phyloP scores from a whole-genome alignment of 2,113 vertebrate species.

The Menura novaehollandiae region DNA sequence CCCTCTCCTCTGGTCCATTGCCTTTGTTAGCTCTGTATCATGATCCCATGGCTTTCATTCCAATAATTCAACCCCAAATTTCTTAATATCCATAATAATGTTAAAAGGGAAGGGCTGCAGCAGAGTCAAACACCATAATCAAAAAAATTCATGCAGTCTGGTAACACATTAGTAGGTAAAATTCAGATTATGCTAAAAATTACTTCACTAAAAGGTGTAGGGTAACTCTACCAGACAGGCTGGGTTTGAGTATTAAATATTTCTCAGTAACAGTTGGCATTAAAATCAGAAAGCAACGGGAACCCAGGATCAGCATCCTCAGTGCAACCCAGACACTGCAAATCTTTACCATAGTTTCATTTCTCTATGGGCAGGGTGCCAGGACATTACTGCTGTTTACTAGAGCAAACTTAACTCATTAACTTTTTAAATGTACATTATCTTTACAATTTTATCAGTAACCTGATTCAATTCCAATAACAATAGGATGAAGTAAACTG shows the following conservation, averaged over 20 bases:
- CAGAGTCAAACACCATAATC: constrained; percentile 12
- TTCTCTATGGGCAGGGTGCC: neutral
- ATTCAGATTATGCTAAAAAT: neutral
- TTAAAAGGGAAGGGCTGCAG: neutral
- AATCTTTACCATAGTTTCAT: neutral
- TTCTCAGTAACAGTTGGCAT: neutral
- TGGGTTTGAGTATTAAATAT: neutral
- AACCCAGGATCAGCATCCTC: neutral
- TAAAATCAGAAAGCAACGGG: neutral
- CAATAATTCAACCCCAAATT: neutral
- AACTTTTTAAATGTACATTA: neutral
- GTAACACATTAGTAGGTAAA: neutral
- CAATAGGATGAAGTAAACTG: neutral
- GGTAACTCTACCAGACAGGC: neutral
- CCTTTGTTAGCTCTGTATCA: neutral
- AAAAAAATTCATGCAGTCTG: constrained; percentile 18
- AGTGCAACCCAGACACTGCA: neutral
- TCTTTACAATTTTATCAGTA: neutral
- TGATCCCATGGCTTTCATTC: neutral
- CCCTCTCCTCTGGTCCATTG: neutral
- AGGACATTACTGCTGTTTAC: constrained; percentile 1
- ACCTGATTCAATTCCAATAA: neutral
- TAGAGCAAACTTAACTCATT: neutral
- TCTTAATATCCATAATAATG: neutral
- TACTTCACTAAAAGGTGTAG: neutral